These are phyloP conservation scores for Chaetorhynchus papuensis DNA, from an alignment of 2,113 vertebrate species.

Conservation along the genomic window DNA sequence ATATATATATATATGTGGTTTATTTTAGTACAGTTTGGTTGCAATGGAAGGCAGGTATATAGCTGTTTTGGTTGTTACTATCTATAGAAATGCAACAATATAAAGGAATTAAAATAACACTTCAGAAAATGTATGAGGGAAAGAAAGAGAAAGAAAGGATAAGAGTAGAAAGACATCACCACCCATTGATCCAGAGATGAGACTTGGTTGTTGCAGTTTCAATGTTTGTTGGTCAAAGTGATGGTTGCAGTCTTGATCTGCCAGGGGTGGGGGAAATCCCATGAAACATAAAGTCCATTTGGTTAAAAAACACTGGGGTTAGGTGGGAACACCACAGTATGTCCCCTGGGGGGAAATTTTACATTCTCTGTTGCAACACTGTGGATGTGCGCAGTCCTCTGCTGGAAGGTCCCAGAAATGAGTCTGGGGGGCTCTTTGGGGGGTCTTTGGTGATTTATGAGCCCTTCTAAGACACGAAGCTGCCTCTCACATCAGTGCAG, in stretches of 20 bases:
- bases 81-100: neutral
- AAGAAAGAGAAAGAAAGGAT: neutral
- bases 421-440: neutral
- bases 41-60: neutral
- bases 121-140: neutral
- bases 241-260: neutral
- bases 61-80: neutral
- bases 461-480: neutral
- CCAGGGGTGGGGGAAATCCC: neutral
- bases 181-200: neutral
- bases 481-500: fast-evolving
- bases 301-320: neutral
- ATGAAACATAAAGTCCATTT: fast-evolving
- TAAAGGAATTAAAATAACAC: neutral
- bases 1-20: no score
- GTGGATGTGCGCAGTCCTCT: neutral
- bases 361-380: neutral
- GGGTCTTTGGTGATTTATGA: neutral
- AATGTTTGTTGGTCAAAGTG: neutral
- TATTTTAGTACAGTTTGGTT: neutral
- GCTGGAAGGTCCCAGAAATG: neutral
- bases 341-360: neutral
- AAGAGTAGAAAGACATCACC: neutral
- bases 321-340: neutral
- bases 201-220: neutral